Evolutionary conservation across 2,888 invertebrate species (phyloP).

Genomic region (Chymomyza procnemis): DNA sequence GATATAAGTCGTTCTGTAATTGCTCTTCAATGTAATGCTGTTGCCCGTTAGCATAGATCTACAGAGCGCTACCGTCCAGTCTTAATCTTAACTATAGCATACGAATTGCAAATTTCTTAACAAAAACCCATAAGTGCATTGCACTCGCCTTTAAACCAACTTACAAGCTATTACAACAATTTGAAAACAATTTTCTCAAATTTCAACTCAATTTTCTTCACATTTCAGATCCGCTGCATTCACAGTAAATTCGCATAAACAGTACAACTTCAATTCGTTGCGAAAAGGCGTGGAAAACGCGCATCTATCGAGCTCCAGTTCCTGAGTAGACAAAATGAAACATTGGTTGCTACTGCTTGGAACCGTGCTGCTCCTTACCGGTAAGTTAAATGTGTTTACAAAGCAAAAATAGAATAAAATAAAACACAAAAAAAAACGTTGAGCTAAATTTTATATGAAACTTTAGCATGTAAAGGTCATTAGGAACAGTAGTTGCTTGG

Average conservation of each 20-base stretch:
- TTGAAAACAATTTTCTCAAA: too few species aligned
- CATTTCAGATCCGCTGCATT: neutral
- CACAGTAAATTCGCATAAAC: neutral
- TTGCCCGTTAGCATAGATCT: too few species aligned
- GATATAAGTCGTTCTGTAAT: too few species aligned
- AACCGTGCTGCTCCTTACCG: constrained; percentile 39
- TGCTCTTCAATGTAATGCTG: too few species aligned
- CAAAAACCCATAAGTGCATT: too few species aligned
- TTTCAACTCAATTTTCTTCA: too few species aligned
- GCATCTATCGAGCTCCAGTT: neutral
- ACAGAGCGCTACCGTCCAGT: too few species aligned
- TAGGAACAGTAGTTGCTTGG: neutral
- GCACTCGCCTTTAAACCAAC: too few species aligned
- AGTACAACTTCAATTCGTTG: neutral
- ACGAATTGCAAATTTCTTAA: too few species aligned
- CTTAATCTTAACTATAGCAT: too few species aligned
- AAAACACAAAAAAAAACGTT: neutral
- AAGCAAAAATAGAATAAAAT: neutral
- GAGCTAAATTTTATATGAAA: too few species aligned
- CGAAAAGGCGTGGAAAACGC: neutral
- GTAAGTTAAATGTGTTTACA: constrained; percentile 29
- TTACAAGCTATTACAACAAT: too few species aligned
- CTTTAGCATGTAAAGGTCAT: neutral
- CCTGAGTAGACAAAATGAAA: constrained; percentile 37
- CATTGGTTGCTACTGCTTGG: constrained; percentile 41